Base-by-base conservation (phyloP, 92 coral and sea anemone genomes). In the Siderastrea radians region DNA sequence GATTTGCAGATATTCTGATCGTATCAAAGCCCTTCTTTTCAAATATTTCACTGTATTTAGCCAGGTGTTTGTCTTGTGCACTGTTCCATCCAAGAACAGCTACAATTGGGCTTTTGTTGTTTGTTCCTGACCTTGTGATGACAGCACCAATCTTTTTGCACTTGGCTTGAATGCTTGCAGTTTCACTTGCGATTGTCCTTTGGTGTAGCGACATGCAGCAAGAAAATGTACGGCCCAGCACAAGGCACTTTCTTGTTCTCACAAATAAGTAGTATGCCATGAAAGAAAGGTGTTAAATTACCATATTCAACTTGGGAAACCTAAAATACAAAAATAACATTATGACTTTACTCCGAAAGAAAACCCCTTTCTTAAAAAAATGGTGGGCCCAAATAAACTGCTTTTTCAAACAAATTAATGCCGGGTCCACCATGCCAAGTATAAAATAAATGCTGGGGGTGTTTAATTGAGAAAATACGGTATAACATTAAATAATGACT, bases 61-160 rank as follows among this genome's bases (percentile, higher is more conserved):
- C 90, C 73, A 97, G 45, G 55, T 97, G 92, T 75, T 93, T 95
- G 68, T 95, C 93, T 62, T 66, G 93, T 4, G 98, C 93, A 54
- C 95, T 92, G 70, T 97, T 97, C 99, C 99, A 97, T 47, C 99
- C 98, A 47, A 97, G 97, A 46, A 97, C 81, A n/a, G 94, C 93
- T 3, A 97, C 98, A 67, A 95, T 84, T 16, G 99, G 99, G 48
- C 68, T 75, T 49, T 19, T 64, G 17, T 81, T 72, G 17, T 79
- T 55, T 67, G 60, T 4, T 59, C 54, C 84, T 55, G 82, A 10
- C 80, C 83, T 88, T 38, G 91, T 85, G 19, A 94, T 84, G 54
- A 94, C 86, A 10, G 90, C 95, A 59, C 96, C 96, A 77, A 85
- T 85, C 91, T 91, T 91, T 14, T 67, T 86, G 53, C 80, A 84